Evolutionary conservation across 2,797 vertebrate species (phyloP).

Genomic region (Sebastes matsubarae): DNA sequence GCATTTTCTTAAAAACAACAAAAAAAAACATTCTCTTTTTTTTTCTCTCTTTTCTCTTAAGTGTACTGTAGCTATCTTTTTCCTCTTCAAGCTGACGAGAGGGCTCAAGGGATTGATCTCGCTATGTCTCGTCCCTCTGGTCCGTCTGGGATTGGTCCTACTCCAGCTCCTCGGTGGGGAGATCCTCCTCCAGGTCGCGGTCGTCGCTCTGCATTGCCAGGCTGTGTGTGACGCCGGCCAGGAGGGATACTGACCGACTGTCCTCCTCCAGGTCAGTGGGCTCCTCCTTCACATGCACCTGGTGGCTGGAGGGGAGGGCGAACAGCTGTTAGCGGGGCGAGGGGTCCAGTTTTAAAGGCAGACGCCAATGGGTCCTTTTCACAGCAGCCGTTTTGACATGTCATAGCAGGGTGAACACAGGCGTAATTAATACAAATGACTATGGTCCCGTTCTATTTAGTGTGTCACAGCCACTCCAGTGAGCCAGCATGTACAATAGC

Average conservation of each 20-base stretch:
- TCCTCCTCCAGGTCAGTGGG: conserved; percentile 95
- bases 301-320: conserved; percentile 83
- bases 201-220: conserved; percentile 89
- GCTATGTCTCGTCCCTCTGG: conserved; percentile 60
- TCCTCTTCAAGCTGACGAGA: conserved; percentile 61
- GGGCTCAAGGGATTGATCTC: conserved; percentile 50
- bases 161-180: conserved; percentile 90
- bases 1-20: conserved; percentile 69
- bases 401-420: no score
- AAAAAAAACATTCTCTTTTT: conserved; percentile 59
- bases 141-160: conserved; percentile 61
- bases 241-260: conserved; percentile 87
- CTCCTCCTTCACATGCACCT: conserved; percentile 97
- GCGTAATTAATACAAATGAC: no score
- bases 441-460: no score
- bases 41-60: conserved; percentile 72
- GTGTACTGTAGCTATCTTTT: conserved; percentile 71
- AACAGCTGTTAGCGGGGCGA: background rate
- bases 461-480: no score
- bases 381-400: no score
- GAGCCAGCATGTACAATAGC: no score
- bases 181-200: conserved; percentile 95
- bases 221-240: conserved; percentile 90
- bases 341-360: background rate
- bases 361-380: background rate